Percentiles rank a stretch among this genome's conserved stretches.
Evolutionary conservation across 2,113 vertebrate genomes (phyloP).

Genomic region (Amblyopsis rosae): DNA sequence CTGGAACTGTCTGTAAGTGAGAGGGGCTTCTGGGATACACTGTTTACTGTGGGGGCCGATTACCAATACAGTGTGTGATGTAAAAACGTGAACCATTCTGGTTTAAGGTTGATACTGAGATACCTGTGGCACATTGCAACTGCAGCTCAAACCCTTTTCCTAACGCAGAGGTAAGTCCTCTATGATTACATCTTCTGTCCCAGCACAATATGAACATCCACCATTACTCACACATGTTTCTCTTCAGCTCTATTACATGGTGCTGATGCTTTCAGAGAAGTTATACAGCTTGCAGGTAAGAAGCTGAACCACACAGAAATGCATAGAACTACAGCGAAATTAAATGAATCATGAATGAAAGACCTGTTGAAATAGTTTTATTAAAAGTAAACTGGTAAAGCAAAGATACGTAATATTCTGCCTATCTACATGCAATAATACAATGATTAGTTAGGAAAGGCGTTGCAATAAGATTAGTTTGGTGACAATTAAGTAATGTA

Average conservation of each 20-base stretch:
- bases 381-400: too few relatives aligned
- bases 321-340: too few relatives aligned
- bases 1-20: constrained; percentile 64
- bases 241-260: constrained; percentile 77
- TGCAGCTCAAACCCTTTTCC: constrained; percentile 9
- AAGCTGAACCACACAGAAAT: background rate
- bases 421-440: too few relatives aligned
- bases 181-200: background rate
- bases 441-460: too few relatives aligned
- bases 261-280: constrained; percentile 77
- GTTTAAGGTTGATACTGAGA: constrained; percentile 56
- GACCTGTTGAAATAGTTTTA: too few relatives aligned
- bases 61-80: background rate
- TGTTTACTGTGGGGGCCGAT: background rate
- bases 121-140: background rate
- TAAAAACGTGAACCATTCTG: background rate
- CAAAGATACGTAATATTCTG: too few relatives aligned
- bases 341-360: too few relatives aligned
- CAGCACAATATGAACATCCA: background rate
- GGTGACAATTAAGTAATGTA: too few relatives aligned
- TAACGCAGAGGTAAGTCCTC: constrained; percentile 48
- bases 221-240: constrained; percentile 3
- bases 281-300: constrained; percentile 88
- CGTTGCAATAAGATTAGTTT: too few relatives aligned
- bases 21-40: background rate